A percentile compares a stretch with the other conserved stretches of the same genome.
Conservation (phyloP, 2,888 invertebrate species). For the Sialis lutaria region DNA sequence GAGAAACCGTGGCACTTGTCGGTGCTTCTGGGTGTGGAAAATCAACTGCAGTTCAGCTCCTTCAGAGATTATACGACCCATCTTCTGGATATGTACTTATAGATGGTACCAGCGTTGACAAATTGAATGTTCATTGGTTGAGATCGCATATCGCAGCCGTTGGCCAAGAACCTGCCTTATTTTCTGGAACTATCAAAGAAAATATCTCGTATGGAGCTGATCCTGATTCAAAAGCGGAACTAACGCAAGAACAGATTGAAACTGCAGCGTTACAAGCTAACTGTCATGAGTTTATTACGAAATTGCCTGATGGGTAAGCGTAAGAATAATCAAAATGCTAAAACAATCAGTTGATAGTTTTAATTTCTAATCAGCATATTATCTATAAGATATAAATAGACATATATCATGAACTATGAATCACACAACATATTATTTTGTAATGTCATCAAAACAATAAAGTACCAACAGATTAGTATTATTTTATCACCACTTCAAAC, state of each 20-base stretch:
- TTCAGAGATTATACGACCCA: constrained; percentile 60
- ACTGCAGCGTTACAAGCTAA: constrained; percentile 55
- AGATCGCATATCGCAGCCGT: constrained; percentile 68
- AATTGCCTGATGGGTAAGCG: constrained; percentile 46
- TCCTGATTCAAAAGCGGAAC: constrained; percentile 25
- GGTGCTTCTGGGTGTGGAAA: constrained; percentile 68
- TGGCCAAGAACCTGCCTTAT: constrained; percentile 75
- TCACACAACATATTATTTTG: no score
- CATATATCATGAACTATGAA: no score
- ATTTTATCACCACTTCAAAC: constrained; percentile 17
- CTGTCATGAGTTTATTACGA: constrained; percentile 58
- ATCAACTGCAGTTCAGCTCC: constrained; percentile 59
- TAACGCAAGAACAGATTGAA: constrained; percentile 47
- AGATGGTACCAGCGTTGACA: constrained; percentile 42
- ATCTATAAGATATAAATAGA: no score
- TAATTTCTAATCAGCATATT: no score
- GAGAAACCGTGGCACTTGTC: constrained; percentile 55
- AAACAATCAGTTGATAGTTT: no score
- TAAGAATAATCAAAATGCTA: no score
- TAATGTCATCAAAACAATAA: no score
- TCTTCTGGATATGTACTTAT: constrained; percentile 33
- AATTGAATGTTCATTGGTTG: constrained; percentile 54
- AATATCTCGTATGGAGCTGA: constrained; percentile 61
- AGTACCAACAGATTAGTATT: no score
- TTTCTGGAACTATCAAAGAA: constrained; percentile 61